A percentile compares a stretch with the other conserved stretches of the same genome.
phyloP scores from a whole-genome alignment of 1,140 invertebrate genomes.

The Drosophila melanogaster region DNA sequence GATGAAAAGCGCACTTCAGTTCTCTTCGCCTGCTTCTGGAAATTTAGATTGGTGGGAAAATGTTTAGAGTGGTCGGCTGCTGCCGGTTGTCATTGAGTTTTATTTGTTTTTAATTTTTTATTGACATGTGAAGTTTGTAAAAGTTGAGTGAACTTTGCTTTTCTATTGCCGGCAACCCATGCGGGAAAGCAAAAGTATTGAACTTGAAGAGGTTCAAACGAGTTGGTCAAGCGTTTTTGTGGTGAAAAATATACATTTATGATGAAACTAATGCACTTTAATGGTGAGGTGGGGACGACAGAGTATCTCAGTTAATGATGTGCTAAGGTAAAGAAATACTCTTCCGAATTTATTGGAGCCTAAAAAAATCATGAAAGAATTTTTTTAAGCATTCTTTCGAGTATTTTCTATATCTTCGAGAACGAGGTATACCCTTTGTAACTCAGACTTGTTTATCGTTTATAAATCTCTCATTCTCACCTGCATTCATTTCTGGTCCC shows the following conservation, averaged over 20 bases:
- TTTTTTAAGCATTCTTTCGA: neutral
- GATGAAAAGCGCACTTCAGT: conserved; percentile 44
- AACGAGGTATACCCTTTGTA: conserved; percentile 11
- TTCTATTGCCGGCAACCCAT: conserved; percentile 39
- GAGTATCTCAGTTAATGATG: neutral
- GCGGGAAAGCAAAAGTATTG: conserved; percentile 73
- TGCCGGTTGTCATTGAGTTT: conserved; percentile 68
- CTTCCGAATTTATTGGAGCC: conserved; percentile 18
- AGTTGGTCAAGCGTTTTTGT: conserved; percentile 10
- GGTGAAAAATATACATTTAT: conserved; percentile 23
- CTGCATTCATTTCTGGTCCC: conserved; percentile 6
- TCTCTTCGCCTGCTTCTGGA: conserved; percentile 50
- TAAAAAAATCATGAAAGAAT: neutral
- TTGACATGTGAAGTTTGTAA: conserved; percentile 80
- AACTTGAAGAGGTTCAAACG: conserved; percentile 23
- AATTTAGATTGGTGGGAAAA: conserved; percentile 79
- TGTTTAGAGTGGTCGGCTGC: conserved; percentile 17
- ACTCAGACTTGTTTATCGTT: conserved; percentile 40
- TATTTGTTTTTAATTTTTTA: conserved; percentile 83
- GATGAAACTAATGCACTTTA: conserved; percentile 19
- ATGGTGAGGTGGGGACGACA: neutral
- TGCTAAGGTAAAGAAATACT: conserved; percentile 10
- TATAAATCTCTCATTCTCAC: conserved; percentile 44
- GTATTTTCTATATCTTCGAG: conserved; percentile 11
- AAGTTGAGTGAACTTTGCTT: conserved; percentile 76